Evolutionary conservation across 1,140 invertebrate genomes (phyloP), one percentile per base, ranked within the genome.

Genomic region (Meloidogyne chitwoodi): DNA sequence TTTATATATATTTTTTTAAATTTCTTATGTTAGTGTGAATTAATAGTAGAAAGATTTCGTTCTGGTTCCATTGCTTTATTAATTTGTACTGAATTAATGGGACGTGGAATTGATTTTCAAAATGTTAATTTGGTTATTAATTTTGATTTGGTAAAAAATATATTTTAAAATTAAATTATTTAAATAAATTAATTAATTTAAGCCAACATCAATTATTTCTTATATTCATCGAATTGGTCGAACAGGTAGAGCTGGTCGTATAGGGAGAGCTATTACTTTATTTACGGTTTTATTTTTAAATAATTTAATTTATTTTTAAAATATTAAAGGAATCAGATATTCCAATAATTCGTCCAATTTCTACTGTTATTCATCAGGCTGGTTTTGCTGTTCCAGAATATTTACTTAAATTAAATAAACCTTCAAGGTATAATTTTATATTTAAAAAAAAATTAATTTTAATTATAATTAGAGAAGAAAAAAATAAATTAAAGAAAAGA

Each of bases 51-150:
- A 78, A 91, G 91, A 79, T 98, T 99, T 88, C 91, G 94, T 69
- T 91, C 92, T 85, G 94, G 95, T 1, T 92, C 93, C 89, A 93
- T 97, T 75, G 97, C 94, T 94, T 92, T 98, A 65, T 89, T 99
- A 26, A 94, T 99, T 79, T 98, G 95, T 88, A 98, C 96, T 6
- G 95, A 98, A 88, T 88, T 99, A 22, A 93, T 99, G 93, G 93
- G 93, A 11, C 91, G 96, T 81, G 96, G 96, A 82, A 94, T 99
- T 79, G 96, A 99, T 89, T 97, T 99, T 85, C 94, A 95, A 87
- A 94, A 93, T 14, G 93, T 99, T 27, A 96, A 95, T 90, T 89
- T 98, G 5, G 95, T 99, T 29, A 91, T 99, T 74, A 99, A 99
- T 89, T 99, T 96, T 88, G 96, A 99, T 89, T 94, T 98, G 86